phyloP scores from a whole-genome alignment of 2,113 vertebrate species.

The Sus scrofa region DNA sequence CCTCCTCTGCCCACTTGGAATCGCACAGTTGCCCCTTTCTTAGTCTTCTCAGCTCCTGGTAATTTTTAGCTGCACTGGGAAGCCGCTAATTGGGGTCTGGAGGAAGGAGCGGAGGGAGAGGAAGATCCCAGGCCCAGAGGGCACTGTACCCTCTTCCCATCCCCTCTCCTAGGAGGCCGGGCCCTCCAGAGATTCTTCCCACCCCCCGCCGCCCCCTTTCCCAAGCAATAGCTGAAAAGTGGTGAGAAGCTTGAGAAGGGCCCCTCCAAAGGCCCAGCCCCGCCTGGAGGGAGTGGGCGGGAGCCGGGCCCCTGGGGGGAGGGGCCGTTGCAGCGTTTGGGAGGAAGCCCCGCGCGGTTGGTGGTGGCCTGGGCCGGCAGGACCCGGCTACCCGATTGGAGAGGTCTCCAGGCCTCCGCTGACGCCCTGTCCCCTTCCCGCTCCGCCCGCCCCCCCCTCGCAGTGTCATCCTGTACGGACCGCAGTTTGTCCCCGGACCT shows the following conservation, averaged over 20 bases:
- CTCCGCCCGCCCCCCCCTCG: neutral
- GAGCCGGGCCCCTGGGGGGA: slow-evolving; percentile 9
- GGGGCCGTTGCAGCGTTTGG: neutral
- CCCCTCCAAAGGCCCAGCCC: neutral
- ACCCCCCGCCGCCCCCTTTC: no score
- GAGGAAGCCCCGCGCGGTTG: neutral
- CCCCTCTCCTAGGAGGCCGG: neutral
- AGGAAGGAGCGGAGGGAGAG: neutral
- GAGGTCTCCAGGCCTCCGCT: neutral
- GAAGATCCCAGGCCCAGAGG: neutral
- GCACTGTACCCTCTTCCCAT: neutral
- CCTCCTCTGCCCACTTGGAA: neutral
- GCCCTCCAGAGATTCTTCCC: neutral
- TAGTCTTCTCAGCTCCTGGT: neutral
- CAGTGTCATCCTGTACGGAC: slow-evolving; percentile 99
- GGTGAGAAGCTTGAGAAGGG: neutral
- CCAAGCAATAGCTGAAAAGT: neutral
- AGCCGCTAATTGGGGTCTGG: neutral
- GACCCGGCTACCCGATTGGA: neutral
- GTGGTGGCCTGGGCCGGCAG: neutral
- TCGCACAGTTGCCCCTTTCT: neutral
- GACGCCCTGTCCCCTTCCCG: slow-evolving; percentile 23
- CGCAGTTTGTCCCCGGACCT: slow-evolving; percentile 98
- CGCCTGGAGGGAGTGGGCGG: slow-evolving; percentile 27
- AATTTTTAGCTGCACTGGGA: neutral